These are phyloP conservation scores for Oostethus manadensis DNA, from an alignment of 2,113 vertebrate species.

Conservation along the genomic window DNA sequence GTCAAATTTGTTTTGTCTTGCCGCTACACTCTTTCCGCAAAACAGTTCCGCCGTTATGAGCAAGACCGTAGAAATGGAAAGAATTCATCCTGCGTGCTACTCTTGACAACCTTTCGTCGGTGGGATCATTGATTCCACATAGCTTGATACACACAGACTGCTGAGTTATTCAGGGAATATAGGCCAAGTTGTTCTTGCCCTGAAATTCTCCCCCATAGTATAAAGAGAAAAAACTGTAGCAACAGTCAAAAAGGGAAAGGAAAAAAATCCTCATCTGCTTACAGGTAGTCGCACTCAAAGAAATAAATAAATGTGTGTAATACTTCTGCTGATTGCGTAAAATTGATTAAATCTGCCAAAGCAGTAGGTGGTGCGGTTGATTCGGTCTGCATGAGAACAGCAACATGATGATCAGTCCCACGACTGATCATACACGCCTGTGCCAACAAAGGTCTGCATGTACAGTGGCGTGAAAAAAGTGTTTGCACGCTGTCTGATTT, in stretches of 20 bases:
- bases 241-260: constrained; percentile 24
- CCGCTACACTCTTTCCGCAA: not conserved
- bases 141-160: constrained; percentile 32
- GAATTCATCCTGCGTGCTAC: constrained; percentile 1
- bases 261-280: constrained; percentile 11
- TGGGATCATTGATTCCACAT: constrained; percentile 43
- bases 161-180: constrained; percentile 52
- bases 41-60: not conserved
- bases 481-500: too few species aligned
- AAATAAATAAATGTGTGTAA: too few species aligned
- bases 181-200: constrained; percentile 55
- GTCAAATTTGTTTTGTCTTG: constrained; percentile 1
- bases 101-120: constrained; percentile 12
- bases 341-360: too few species aligned
- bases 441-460: too few species aligned
- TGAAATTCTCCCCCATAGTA: constrained; percentile 38
- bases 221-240: constrained; percentile 45
- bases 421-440: too few species aligned
- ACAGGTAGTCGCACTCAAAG: too few species aligned
- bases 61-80: constrained; percentile 19
- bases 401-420: too few species aligned
- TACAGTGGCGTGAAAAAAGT: too few species aligned
- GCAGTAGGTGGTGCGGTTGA: too few species aligned
- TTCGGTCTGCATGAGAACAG: too few species aligned
- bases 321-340: too few species aligned